Conservation (phyloP, 2,113 vertebrate species). For the Eretmochelys imbricata region DNA sequence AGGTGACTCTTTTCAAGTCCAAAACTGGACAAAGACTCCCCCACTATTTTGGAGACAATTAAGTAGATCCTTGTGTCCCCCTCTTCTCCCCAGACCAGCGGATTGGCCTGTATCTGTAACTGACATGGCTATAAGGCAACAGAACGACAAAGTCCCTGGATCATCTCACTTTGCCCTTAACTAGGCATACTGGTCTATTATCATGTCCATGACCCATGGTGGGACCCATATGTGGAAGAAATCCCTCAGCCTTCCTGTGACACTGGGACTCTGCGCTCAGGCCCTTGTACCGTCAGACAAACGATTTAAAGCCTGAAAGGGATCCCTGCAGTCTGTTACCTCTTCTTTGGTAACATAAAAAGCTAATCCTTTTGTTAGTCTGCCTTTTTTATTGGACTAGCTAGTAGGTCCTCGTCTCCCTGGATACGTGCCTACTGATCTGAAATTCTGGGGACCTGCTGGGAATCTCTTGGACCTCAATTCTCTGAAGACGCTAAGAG, state of each 20-base stretch:
- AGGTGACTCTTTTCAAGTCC: no score
- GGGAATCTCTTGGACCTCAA: no score
- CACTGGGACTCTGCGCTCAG: not conserved
- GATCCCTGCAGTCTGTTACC: not conserved
- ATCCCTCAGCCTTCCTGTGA: not conserved
- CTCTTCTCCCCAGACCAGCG: no score
- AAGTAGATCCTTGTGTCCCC: no score
- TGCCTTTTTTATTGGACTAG: not conserved
- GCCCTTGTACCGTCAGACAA: not conserved
- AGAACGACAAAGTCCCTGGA: no score
- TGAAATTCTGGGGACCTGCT: not conserved
- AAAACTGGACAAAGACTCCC: no score
- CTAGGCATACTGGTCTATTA: not conserved
- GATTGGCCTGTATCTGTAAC: no score
- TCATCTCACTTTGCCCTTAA: no score
- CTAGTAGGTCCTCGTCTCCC: not conserved
- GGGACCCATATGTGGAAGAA: not conserved
- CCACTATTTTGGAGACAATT: no score
- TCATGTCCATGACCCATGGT: not conserved
- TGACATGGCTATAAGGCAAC: no score
- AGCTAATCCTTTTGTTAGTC: not conserved
- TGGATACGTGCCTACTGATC: not conserved
- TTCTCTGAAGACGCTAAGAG: no score
- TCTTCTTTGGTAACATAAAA: no score
- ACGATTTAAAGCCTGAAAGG: not conserved